Evolutionary conservation across 2,113 vertebrate species (phyloP).

Genomic region (Taurulus bubalis): DNA sequence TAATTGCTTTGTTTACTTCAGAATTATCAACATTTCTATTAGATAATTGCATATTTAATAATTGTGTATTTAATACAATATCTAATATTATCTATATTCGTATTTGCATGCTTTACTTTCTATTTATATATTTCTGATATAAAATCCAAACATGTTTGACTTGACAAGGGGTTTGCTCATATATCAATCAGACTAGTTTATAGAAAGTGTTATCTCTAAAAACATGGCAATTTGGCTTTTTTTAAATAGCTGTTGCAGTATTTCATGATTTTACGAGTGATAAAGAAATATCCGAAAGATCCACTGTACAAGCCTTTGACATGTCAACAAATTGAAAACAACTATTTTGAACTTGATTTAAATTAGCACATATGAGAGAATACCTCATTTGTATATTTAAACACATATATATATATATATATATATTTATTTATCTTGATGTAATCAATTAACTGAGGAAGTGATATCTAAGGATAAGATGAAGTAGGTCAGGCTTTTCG

Average conservation of each 20-base stretch:
- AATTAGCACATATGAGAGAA: neutral
- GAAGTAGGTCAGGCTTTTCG: too few relatives aligned
- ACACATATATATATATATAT: too few relatives aligned
- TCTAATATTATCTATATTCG: too few relatives aligned
- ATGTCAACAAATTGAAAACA: neutral
- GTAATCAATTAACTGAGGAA: neutral
- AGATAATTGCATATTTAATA: too few relatives aligned
- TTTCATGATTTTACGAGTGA: neutral
- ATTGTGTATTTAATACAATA: too few relatives aligned
- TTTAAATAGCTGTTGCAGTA: neutral
- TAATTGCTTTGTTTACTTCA: too few relatives aligned
- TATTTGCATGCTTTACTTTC: too few relatives aligned
- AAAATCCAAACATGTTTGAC: too few relatives aligned
- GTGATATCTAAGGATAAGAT: too few relatives aligned
- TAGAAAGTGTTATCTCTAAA: neutral
- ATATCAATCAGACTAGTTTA: neutral
- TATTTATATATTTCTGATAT: too few relatives aligned
- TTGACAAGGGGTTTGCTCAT: neutral
- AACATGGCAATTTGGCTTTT: neutral
- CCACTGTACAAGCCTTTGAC: neutral
- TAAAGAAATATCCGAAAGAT: neutral
- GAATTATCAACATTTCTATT: too few relatives aligned
- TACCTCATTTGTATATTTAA: neutral
- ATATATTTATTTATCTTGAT: too few relatives aligned
- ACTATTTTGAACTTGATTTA: neutral